These are phyloP conservation scores for Drosophila lini DNA, from an alignment of 1,140 invertebrate genomes.

Conservation along the genomic window DNA sequence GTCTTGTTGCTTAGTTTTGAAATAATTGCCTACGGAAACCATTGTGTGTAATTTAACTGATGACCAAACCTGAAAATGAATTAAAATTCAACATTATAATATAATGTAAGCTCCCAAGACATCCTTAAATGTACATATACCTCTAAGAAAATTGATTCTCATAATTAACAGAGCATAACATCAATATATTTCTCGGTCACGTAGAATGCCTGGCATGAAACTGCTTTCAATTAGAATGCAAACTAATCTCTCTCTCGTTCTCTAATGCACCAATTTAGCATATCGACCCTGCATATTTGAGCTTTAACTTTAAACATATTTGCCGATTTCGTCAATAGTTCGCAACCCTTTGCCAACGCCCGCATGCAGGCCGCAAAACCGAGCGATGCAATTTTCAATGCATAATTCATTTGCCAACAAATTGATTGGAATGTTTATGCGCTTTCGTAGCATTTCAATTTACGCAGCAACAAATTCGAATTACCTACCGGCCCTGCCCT, in stretches of 20 bases:
- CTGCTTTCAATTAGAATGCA: neutral
- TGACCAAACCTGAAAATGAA: no score
- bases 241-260: conserved; percentile 7
- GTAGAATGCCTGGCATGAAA: neutral
- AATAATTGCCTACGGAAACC: no score
- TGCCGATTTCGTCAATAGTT: conserved; percentile 8
- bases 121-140: no score
- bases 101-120: no score
- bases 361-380: conserved; percentile 16
- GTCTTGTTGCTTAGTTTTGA: no score
- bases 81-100: no score
- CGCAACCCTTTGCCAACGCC: conserved; percentile 3
- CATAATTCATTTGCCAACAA: conserved; percentile 72
- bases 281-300: conserved; percentile 20
- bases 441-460: conserved; percentile 64
- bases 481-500: conserved; percentile 42
- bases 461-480: conserved; percentile 69
- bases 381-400: conserved; percentile 55
- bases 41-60: no score
- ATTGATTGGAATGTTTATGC: conserved; percentile 70
- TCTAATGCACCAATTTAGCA: neutral
- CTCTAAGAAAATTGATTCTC: neutral
- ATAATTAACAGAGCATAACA: neutral
- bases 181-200: neutral
- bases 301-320: conserved; percentile 27